A percentile compares a stretch with the other conserved stretches of the same genome.
Evolutionary conservation across 2,113 vertebrate species (phyloP).

Genomic region (Pitta sordida): DNA sequence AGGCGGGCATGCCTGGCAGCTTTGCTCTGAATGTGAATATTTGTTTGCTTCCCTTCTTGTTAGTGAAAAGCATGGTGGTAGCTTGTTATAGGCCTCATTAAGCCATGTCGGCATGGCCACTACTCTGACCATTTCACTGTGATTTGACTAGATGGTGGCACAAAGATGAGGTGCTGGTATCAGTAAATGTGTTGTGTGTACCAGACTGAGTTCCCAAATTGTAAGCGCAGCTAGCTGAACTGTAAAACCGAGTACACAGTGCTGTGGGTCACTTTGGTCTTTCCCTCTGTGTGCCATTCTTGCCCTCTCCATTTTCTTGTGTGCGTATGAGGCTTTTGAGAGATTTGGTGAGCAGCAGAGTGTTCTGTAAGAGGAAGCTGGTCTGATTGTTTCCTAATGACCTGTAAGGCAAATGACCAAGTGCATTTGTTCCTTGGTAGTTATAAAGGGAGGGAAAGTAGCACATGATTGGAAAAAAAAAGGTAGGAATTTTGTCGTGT

Average conservation of each 20-base stretch:
- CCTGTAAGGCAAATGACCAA: background rate
- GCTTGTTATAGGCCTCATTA: background rate
- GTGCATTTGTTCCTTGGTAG: background rate
- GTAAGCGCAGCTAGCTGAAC: background rate
- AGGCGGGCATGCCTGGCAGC: background rate
- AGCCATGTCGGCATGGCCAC: background rate
- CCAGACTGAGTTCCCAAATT: background rate
- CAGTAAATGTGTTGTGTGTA: rapidly evolving
- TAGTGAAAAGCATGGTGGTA: background rate
- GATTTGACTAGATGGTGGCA: background rate
- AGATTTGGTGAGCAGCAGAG: background rate
- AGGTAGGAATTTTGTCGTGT: background rate
- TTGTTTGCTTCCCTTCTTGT: background rate
- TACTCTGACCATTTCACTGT: background rate
- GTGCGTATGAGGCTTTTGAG: background rate
- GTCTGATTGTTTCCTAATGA: background rate
- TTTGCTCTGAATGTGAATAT: background rate
- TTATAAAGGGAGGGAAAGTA: background rate
- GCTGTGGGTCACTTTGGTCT: background rate
- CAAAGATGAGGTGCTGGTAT: background rate
- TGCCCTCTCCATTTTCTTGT: rapidly evolving
- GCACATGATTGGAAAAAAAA: background rate
- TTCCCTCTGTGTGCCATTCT: background rate
- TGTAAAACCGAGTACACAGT: background rate
- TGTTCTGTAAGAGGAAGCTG: background rate